These are phyloP conservation scores for Heliornis fulica DNA, from an alignment of 2,113 vertebrate species.

Conservation along the genomic window DNA sequence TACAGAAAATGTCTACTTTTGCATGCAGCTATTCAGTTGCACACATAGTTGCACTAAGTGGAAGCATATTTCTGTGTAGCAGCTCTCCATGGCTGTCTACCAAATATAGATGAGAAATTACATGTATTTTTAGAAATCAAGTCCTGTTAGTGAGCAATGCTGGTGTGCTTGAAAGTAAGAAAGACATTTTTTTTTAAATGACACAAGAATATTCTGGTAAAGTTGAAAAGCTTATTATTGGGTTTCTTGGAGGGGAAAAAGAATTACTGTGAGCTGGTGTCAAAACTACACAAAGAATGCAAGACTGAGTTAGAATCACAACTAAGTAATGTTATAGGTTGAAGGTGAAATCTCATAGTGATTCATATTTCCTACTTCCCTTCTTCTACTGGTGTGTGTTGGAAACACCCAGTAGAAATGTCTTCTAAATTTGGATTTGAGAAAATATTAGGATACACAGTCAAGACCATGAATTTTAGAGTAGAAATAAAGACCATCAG, in stretches of 20 bases:
- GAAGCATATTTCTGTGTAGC: not conserved
- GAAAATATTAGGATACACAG: not conserved
- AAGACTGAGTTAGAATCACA: not conserved
- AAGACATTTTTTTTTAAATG: not conserved
- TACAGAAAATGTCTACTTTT: not conserved
- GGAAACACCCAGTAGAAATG: not conserved
- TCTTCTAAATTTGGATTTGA: not conserved
- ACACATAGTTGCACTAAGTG: not conserved
- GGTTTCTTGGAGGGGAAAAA: not conserved
- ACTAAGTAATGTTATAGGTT: not conserved
- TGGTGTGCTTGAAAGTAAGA: not conserved
- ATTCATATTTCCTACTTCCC: not conserved
- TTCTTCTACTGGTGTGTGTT: not conserved
- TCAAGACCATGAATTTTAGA: not conserved
- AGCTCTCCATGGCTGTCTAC: not conserved
- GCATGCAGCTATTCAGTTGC: not conserved
- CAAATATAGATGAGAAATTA: not conserved
- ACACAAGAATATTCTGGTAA: not conserved
- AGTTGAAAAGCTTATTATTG: not conserved
- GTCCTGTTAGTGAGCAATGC: not conserved
- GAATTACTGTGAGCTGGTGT: not conserved
- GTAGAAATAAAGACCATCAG: not conserved
- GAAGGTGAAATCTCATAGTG: not conserved
- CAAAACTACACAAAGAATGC: not conserved
- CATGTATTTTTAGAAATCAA: not conserved